Percentiles rank a stretch among this genome's conserved stretches.
Conservation (phyloP, 2,888 invertebrate species). For the Drosophila aldrichi region DNA sequence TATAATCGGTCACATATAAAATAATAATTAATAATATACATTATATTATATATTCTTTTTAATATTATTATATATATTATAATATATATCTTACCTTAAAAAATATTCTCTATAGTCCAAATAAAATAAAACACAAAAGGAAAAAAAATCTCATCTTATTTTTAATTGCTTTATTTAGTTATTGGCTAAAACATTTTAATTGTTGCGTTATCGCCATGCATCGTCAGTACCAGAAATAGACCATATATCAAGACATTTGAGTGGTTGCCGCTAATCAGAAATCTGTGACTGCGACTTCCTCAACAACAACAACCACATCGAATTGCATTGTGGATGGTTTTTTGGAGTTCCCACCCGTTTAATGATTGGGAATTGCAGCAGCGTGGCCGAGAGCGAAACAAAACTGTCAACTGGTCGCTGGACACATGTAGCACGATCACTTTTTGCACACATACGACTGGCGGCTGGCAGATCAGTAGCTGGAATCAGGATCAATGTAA, state of each 20-base stretch:
- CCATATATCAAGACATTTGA: conserved; percentile 18
- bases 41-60: too few relatives aligned
- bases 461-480: conserved; percentile 68
- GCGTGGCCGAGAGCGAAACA: conserved; percentile 75
- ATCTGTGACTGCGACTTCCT: conserved; percentile 41
- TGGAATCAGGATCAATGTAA: conserved; percentile 78
- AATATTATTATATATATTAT: too few relatives aligned
- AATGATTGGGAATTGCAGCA: conserved; percentile 57
- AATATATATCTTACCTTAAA: too few relatives aligned
- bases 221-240: conserved; percentile 14
- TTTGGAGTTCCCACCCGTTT: conserved; percentile 55
- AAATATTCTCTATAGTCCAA: not conserved
- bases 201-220: conserved; percentile 1
- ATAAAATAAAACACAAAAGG: not conserved
- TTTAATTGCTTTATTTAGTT: conserved; percentile 10
- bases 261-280: conserved; percentile 36
- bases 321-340: conserved; percentile 46
- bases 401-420: conserved; percentile 80
- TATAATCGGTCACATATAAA: too few relatives aligned
- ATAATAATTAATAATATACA: too few relatives aligned
- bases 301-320: conserved; percentile 5
- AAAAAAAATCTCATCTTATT: accelerated
- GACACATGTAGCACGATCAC: conserved; percentile 79
- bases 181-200: not conserved
- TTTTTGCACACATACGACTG: conserved; percentile 49